Conservation (phyloP, 2,797 vertebrate genomes). For the Setipinna tenuifilis region DNA sequence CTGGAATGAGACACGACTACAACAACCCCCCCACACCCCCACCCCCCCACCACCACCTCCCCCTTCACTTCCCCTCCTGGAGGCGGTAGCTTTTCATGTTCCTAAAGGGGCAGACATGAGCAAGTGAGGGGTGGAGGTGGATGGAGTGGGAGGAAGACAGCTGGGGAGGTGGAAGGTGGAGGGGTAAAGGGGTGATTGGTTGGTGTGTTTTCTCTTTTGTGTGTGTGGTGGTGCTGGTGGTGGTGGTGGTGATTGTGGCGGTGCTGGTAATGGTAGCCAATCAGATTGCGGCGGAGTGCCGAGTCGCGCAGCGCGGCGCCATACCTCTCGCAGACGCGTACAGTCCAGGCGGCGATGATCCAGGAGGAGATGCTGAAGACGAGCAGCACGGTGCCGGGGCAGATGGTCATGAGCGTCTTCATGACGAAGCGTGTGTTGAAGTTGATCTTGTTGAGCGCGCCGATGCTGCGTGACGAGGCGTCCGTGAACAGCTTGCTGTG, state of each 20-base stretch:
- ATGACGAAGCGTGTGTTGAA: slow-evolving; percentile 97
- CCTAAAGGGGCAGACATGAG: slow-evolving; percentile 41
- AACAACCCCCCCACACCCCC: background rate
- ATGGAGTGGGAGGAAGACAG: slow-evolving; percentile 51
- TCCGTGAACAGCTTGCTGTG: slow-evolving; percentile 95
- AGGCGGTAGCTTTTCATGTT: slow-evolving; percentile 25
- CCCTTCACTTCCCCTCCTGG: background rate
- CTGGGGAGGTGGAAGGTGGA: background rate
- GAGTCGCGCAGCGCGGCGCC: slow-evolving; percentile 29
- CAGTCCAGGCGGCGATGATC: slow-evolving; percentile 95
- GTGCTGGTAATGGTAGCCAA: slow-evolving; percentile 26
- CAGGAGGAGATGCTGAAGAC: slow-evolving; percentile 96
- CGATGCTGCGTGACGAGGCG: slow-evolving; percentile 93
- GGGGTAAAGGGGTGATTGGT: too few species aligned
- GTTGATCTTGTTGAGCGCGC: slow-evolving; percentile 94
- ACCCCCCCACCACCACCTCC: background rate
- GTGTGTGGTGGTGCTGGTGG: background rate
- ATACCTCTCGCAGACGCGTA: slow-evolving; percentile 94
- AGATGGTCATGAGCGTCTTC: slow-evolving; percentile 97
- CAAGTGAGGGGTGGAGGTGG: slow-evolving; percentile 55
- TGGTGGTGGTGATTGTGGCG: slow-evolving; percentile 19
- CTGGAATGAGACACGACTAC: slow-evolving; percentile 14
- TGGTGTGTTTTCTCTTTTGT: background rate
- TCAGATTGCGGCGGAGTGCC: background rate
- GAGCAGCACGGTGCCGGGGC: slow-evolving; percentile 90